Conservation (phyloP, 2,888 invertebrate genomes). For the Nudaria mundana region DNA sequence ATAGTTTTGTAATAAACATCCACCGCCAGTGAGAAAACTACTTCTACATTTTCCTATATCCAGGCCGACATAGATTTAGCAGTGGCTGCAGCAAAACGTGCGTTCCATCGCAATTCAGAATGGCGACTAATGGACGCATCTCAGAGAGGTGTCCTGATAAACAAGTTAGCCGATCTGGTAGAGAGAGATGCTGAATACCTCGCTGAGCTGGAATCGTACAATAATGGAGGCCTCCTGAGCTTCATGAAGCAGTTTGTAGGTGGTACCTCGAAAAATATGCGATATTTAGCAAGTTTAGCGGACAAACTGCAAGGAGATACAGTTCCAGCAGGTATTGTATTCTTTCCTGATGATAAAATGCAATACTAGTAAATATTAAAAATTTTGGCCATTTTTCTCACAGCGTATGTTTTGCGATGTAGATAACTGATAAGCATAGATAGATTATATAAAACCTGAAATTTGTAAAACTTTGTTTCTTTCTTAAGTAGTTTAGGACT, state of each 20-base stretch:
- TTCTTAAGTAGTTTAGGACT: too few relatives aligned
- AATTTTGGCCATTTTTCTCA: too few relatives aligned
- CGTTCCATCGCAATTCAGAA: conserved; percentile 83
- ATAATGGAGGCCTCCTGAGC: conserved; percentile 81
- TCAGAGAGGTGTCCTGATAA: conserved; percentile 85
- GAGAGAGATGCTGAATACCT: conserved; percentile 92
- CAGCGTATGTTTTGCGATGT: too few relatives aligned
- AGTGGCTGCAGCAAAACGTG: conserved; percentile 85
- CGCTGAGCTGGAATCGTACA: conserved; percentile 92
- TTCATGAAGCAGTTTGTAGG: conserved; percentile 80
- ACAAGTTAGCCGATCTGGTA: conserved; percentile 85
- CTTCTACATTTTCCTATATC: background rate
- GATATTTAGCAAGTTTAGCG: conserved; percentile 93
- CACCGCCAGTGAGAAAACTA: too few relatives aligned
- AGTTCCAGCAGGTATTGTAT: conserved; percentile 81
- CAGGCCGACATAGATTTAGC: conserved; percentile 85
- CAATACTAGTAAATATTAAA: too few relatives aligned
- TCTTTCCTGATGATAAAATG: too few relatives aligned
- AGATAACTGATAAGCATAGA: too few relatives aligned
- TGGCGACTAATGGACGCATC: conserved; percentile 93
- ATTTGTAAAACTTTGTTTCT: too few relatives aligned
- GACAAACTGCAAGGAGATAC: conserved; percentile 91
- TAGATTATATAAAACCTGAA: too few relatives aligned
- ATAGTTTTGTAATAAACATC: too few relatives aligned
- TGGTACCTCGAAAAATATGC: conserved; percentile 71